Conservation (phyloP, 92 coral and sea anemone species). For the Epizoanthus rinbou region DNA sequence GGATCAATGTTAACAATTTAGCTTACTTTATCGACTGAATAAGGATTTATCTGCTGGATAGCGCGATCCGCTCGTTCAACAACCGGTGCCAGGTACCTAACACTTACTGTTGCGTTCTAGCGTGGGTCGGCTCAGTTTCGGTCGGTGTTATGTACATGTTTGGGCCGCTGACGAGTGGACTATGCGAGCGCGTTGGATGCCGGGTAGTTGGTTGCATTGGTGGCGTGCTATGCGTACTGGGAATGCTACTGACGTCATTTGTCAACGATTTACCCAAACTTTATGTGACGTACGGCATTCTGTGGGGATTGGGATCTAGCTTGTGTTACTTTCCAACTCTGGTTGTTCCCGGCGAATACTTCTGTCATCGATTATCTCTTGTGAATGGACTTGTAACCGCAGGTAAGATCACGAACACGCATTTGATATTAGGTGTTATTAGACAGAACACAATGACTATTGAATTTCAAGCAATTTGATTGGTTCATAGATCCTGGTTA, state of each 20-base stretch:
- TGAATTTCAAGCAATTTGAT: too few species aligned
- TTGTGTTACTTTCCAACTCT: constrained; percentile 94
- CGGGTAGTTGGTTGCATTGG: constrained; percentile 77
- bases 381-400: background rate
- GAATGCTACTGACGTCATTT: constrained; percentile 89
- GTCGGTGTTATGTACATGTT: constrained; percentile 89
- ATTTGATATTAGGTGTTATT: too few species aligned
- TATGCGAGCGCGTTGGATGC: constrained; percentile 84
- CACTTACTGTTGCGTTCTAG: constrained; percentile 35
- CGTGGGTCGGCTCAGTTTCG: constrained; percentile 93
- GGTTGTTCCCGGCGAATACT: background rate
- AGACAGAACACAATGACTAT: too few species aligned
- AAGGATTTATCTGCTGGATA: too few species aligned
- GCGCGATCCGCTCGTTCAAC: too few species aligned
- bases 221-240: constrained; percentile 81
- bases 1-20: too few species aligned
- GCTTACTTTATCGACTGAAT: too few species aligned
- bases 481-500: too few species aligned
- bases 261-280: constrained; percentile 76
- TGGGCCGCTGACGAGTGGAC: constrained; percentile 91
- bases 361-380: too few species aligned
- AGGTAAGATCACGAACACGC: too few species aligned
- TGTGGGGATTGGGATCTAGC: constrained; percentile 95
- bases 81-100: too few species aligned
- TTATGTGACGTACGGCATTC: constrained; percentile 84